Evolutionary conservation across 2,797 vertebrate species (phyloP).

Genomic region (Rhinella marina): DNA sequence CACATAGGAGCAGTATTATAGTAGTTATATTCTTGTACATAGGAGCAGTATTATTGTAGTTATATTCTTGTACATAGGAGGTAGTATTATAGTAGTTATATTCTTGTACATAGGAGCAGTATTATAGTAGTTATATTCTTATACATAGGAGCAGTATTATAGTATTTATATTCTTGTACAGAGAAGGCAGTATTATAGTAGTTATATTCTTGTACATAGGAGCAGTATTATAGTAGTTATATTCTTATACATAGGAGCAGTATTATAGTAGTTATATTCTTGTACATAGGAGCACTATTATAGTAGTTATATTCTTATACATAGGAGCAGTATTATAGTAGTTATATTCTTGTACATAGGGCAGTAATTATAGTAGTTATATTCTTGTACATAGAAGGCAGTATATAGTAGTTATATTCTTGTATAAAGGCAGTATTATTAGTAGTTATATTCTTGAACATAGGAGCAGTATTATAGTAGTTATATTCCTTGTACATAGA

Average conservation of each 20-base stretch:
- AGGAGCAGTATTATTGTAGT: not conserved
- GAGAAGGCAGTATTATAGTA: too few relatives aligned
- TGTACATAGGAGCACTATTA: too few relatives aligned
- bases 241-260: too few relatives aligned
- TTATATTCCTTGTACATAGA: conserved; percentile 1
- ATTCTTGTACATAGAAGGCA: not conserved
- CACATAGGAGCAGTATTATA: not conserved
- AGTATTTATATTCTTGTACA: too few relatives aligned
- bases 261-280: too few relatives aligned
- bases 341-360: not conserved
- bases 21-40: not conserved
- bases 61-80: not conserved
- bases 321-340: not conserved
- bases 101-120: not conserved
- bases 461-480: conserved; percentile 1
- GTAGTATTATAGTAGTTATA: not conserved
- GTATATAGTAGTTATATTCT: too few relatives aligned
- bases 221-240: too few relatives aligned
- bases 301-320: too few relatives aligned
- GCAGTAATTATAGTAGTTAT: conserved; percentile 10
- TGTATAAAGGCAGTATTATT: too few relatives aligned
- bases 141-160: not conserved
- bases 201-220: too few relatives aligned
- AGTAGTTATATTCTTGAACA: not conserved
- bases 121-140: conserved; percentile 5